Conservation (phyloP, 2,113 vertebrate genomes). For the Pholis gunnellus region DNA sequence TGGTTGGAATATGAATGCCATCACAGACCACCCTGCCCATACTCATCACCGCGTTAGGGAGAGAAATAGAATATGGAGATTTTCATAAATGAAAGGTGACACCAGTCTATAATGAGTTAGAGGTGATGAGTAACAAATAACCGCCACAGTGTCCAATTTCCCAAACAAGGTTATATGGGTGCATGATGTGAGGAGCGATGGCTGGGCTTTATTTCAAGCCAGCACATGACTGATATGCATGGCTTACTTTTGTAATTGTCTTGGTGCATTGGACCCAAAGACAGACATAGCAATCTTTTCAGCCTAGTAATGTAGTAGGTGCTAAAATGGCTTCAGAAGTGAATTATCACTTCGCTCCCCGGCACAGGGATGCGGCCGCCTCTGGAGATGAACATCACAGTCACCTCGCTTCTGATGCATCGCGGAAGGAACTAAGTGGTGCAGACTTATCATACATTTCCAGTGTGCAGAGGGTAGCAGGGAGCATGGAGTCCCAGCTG, state of each 20-base stretch:
- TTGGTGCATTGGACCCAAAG: slow-evolving; percentile 85
- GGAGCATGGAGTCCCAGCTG: slow-evolving; percentile 22
- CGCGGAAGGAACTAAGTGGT: slow-evolving; percentile 45
- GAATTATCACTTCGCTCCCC: slow-evolving; percentile 82
- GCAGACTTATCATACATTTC: slow-evolving; percentile 30
- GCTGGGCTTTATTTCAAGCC: slow-evolving; percentile 76
- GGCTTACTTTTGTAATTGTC: slow-evolving; percentile 87
- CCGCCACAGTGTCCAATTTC: slow-evolving; percentile 64
- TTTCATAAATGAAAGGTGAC: slow-evolving; percentile 72
- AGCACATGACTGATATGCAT: slow-evolving; percentile 86
- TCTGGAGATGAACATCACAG: slow-evolving; percentile 68
- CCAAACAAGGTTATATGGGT: slow-evolving; percentile 73
- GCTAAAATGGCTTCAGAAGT: slow-evolving; percentile 82
- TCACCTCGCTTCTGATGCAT: slow-evolving; percentile 53
- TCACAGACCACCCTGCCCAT: slow-evolving; percentile 5
- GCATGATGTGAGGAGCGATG: slow-evolving; percentile 62
- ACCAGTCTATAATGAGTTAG: slow-evolving; percentile 60
- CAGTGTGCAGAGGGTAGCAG: slow-evolving; percentile 35
- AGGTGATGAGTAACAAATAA: slow-evolving; percentile 72
- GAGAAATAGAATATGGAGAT: slow-evolving; percentile 50
- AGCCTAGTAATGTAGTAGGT: slow-evolving; percentile 78
- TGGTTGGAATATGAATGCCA: slow-evolving; percentile 1
- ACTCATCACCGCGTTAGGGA: slow-evolving; percentile 21
- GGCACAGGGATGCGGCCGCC: slow-evolving; percentile 61
- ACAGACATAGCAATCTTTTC: slow-evolving; percentile 82